Evolutionary conservation across 2,797 vertebrate species (phyloP).

Genomic region (Neosalanx taihuensis): DNA sequence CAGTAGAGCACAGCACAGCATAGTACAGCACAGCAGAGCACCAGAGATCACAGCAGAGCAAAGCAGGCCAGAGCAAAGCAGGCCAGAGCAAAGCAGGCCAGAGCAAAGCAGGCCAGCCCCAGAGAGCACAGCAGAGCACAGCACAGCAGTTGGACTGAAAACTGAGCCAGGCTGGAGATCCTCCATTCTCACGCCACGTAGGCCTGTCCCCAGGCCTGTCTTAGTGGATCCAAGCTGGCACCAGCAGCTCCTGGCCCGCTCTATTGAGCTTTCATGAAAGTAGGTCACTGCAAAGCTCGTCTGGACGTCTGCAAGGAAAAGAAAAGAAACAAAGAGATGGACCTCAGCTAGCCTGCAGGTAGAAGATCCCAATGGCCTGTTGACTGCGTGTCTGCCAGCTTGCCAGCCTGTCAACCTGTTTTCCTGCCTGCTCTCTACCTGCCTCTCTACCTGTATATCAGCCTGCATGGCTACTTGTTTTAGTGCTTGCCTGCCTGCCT

Average conservation of each 20-base stretch:
- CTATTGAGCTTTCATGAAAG: slow-evolving; percentile 69
- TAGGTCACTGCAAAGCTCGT: slow-evolving; percentile 67
- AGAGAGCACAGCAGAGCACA: no score
- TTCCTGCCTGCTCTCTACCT: slow-evolving; percentile 44
- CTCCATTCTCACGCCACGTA: slow-evolving; percentile 52
- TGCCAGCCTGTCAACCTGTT: no score
- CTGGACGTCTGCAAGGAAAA: slow-evolving; percentile 57
- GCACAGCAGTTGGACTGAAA: neutral
- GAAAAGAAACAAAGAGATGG: slow-evolving; percentile 62
- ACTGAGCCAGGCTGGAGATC: slow-evolving; percentile 25
- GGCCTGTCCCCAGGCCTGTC: slow-evolving; percentile 47
- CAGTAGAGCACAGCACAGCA: neutral
- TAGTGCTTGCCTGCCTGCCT: slow-evolving; percentile 40
- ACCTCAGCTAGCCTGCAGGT: slow-evolving; percentile 45
- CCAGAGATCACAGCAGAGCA: neutral
- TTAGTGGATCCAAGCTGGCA: slow-evolving; percentile 54
- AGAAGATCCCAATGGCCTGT: slow-evolving; percentile 50
- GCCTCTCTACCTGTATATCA: neutral
- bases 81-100: no score
- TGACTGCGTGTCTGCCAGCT: slow-evolving; percentile 28
- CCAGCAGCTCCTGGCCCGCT: slow-evolving; percentile 43
- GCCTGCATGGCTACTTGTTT: neutral
- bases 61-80: neutral
- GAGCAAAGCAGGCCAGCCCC: neutral
- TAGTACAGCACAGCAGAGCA: no score